Percentiles rank a stretch among this genome's conserved stretches.
Conservation (phyloP, 2,888 invertebrate species). For the Drosophila leonis region DNA sequence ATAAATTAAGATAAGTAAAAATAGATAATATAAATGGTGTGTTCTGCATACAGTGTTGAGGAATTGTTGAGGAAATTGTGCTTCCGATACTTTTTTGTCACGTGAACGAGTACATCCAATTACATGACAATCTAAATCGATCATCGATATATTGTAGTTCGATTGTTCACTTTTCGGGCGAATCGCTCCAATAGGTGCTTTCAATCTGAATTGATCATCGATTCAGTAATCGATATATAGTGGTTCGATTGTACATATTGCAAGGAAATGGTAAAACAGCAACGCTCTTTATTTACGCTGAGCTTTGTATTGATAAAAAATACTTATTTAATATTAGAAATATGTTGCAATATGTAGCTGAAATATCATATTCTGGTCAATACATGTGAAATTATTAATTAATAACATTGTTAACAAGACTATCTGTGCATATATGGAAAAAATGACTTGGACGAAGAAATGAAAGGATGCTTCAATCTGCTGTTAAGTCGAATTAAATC, state of each 20-base stretch:
- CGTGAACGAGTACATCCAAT: neutral
- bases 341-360: neutral
- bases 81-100: neutral
- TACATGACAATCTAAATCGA: neutral
- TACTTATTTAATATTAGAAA: neutral
- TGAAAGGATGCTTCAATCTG: neutral
- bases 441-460: neutral
- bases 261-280: neutral
- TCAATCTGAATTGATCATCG: neutral
- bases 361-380: neutral
- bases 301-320: neutral
- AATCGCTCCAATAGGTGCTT: neutral
- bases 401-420: too few species aligned
- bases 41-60: neutral
- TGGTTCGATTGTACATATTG: neutral
- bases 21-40: neutral
- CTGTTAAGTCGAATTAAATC: neutral
- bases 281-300: neutral
- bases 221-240: neutral
- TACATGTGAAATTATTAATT: accelerated
- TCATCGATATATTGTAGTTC: neutral
- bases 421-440: too few species aligned
- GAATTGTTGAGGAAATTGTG: neutral
- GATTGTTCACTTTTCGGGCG: neutral
- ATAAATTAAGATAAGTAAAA: neutral